Evolutionary conservation across 2,113 vertebrate genomes (phyloP).

Genomic region (Motacilla tschutschensis): DNA sequence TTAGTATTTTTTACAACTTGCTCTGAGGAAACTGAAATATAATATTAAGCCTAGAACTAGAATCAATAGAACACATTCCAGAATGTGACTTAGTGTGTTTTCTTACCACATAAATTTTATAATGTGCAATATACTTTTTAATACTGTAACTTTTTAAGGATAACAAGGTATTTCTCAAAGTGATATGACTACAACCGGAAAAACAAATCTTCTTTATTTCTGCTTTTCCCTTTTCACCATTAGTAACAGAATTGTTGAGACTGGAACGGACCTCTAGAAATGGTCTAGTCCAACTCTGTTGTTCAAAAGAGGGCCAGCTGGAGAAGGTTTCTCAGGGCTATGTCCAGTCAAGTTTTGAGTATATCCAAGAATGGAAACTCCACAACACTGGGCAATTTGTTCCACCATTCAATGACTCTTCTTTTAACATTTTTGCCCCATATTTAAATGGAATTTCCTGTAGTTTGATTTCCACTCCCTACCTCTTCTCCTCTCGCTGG

Average conservation of each 20-base stretch:
- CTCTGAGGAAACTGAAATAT: neutral
- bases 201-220: neutral
- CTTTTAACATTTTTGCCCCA: neutral
- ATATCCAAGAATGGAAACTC: neutral
- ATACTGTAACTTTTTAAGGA: neutral
- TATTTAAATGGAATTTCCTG: neutral
- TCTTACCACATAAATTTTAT: neutral
- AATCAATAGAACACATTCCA: neutral
- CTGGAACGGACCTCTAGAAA: neutral
- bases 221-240: neutral
- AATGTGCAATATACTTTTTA: neutral
- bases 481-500: neutral
- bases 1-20: neutral
- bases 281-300: fast-evolving
- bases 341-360: neutral
- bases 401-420: neutral
- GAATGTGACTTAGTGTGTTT: neutral
- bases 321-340: neutral
- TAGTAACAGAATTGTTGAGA: neutral
- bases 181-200: neutral
- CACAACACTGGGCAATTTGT: neutral
- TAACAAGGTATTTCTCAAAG: neutral
- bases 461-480: neutral
- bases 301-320: neutral
- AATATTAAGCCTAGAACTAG: neutral